Conservation (phyloP, 2,797 vertebrate species). For the Eulemur albifrons region DNA sequence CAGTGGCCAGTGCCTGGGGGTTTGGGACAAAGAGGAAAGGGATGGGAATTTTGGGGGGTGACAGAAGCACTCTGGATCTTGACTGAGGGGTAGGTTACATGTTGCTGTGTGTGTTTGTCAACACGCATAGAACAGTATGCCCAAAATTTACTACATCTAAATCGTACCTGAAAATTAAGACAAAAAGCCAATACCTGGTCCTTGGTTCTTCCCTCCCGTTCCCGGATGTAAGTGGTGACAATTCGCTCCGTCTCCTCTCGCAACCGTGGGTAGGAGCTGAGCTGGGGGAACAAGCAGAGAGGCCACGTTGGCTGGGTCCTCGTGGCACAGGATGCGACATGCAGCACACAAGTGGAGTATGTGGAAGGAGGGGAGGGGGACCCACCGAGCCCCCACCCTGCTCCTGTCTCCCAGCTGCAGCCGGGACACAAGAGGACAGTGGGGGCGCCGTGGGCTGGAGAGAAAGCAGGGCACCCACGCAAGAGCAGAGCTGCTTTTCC, state of each 20-base stretch:
- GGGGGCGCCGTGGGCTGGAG: not conserved
- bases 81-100: not conserved
- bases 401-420: not conserved
- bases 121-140: not conserved
- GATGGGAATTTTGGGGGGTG: not conserved
- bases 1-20: not conserved
- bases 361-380: not conserved
- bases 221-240: conserved; percentile 94
- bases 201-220: conserved; percentile 95
- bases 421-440: not conserved
- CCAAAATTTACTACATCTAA: not conserved
- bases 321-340: fast-evolving
- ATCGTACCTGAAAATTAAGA: not conserved
- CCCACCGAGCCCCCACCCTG: conserved; percentile 22
- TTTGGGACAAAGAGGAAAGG: not conserved
- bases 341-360: not conserved
- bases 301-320: not conserved
- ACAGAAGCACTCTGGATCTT: not conserved
- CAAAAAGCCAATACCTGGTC: conserved; percentile 89
- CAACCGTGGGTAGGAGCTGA: conserved; percentile 93
- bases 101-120: not conserved
- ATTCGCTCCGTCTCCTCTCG: conserved; percentile 97
- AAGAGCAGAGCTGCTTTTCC: not conserved
- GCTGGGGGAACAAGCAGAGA: conserved; percentile 83
- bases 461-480: not conserved